A percentile compares a stretch with the other conserved stretches of the same genome.
Evolutionary conservation across 2,888 invertebrate species (phyloP).

Genomic region (Colostygia pectinataria): DNA sequence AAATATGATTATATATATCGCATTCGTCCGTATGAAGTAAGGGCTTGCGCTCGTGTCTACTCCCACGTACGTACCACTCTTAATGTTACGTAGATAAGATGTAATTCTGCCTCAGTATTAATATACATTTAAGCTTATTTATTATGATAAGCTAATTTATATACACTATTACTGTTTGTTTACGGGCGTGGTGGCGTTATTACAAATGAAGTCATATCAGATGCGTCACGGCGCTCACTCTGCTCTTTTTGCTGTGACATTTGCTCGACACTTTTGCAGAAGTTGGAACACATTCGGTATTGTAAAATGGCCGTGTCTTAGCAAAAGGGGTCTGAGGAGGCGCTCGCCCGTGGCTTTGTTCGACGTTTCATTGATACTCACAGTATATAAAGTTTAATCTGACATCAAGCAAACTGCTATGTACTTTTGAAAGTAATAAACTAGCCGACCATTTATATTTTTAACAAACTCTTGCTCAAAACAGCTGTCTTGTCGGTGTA

Average conservation of each 20-base stretch:
- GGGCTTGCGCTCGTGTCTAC: slow-evolving; percentile 82
- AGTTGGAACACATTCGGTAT: neutral
- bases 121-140: slow-evolving; percentile 82
- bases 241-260: slow-evolving; percentile 49
- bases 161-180: slow-evolving; percentile 79
- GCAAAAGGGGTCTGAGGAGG: slow-evolving; percentile 48
- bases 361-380: slow-evolving; percentile 77
- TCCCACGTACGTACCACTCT: slow-evolving; percentile 80
- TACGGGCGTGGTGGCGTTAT: slow-evolving; percentile 77
- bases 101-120: slow-evolving; percentile 84
- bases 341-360: slow-evolving; percentile 77
- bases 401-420: slow-evolving; percentile 71
- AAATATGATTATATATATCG: slow-evolving; percentile 83
- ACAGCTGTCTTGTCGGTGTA: slow-evolving; percentile 65
- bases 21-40: slow-evolving; percentile 83
- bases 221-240: slow-evolving; percentile 63
- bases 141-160: slow-evolving; percentile 81
- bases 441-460: slow-evolving; percentile 75
- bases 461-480: slow-evolving; percentile 79
- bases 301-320: slow-evolving; percentile 28
- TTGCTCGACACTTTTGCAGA: neutral
- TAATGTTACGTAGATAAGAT: slow-evolving; percentile 82
- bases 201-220: slow-evolving; percentile 80
- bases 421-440: slow-evolving; percentile 70
- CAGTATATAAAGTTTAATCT: slow-evolving; percentile 78